phyloP scores from a whole-genome alignment of 2,113 vertebrate genomes.

The Siniperca knerii region DNA sequence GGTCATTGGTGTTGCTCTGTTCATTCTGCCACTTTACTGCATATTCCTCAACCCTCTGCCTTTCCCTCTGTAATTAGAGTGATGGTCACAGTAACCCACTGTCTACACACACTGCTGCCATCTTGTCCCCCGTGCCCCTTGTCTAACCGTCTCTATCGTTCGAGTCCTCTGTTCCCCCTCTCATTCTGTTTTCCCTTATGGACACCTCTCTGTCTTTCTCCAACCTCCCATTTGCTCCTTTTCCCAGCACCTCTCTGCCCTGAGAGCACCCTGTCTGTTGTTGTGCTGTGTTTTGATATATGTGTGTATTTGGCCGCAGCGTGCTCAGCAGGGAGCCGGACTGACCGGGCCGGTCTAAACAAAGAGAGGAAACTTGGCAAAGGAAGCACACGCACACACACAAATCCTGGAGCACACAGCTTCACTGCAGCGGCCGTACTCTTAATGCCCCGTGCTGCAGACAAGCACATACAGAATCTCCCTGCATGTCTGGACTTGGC shows the following conservation, averaged over 20 bases:
- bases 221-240: conserved; percentile 41
- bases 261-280: conserved; percentile 63
- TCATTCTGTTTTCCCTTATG: conserved; percentile 13
- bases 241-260: conserved; percentile 70
- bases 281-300: conserved; percentile 77
- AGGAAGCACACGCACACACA: conserved; percentile 58
- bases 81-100: conserved; percentile 12
- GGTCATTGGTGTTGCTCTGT: conserved; percentile 1
- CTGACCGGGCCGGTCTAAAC: conserved; percentile 81
- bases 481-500: conserved; percentile 68
- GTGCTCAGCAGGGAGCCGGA: conserved; percentile 73
- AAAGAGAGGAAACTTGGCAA: conserved; percentile 85
- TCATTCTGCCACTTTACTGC: background rate
- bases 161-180: background rate
- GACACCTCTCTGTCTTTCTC: conserved; percentile 31
- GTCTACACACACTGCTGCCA: conserved; percentile 3
- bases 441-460: conserved; percentile 40
- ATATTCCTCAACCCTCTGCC: background rate
- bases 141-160: background rate
- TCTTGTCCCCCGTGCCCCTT: background rate
- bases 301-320: conserved; percentile 77
- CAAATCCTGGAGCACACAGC: background rate
- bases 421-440: conserved; percentile 20
- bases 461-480: conserved; percentile 48
- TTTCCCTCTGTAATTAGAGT: conserved; percentile 5